Percentiles rank a stretch among this genome's conserved stretches.
phyloP scores from a whole-genome alignment of 2,113 vertebrate species.

The Oncorhynchus gorbuscha region DNA sequence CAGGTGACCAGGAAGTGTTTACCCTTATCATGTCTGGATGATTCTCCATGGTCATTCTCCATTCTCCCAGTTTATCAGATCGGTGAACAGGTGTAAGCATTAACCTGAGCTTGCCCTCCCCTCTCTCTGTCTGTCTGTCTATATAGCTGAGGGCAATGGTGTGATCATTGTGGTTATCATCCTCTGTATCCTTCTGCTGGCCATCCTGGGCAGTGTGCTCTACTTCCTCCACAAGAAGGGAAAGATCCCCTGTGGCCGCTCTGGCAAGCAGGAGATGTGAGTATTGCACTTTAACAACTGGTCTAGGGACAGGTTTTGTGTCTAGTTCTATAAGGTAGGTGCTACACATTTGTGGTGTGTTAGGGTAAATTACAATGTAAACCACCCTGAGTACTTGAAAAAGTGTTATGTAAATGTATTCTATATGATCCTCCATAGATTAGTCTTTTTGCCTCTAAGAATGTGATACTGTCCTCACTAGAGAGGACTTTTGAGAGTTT shows the following conservation, averaged over 20 bases:
- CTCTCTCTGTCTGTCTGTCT: conserved; percentile 1
- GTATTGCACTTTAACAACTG: conserved; percentile 38
- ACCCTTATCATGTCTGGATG: not conserved
- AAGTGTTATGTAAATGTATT: no score
- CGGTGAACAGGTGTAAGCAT: not conserved
- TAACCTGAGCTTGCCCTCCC: not conserved
- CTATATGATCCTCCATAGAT: no score
- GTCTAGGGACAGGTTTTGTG: not conserved
- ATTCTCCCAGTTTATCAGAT: not conserved
- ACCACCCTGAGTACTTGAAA: no score
- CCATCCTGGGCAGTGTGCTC: conserved; percentile 85
- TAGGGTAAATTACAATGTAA: no score
- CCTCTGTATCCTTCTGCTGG: conserved; percentile 85
- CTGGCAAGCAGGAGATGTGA: conserved; percentile 96
- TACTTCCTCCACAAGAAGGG: conserved; percentile 98
- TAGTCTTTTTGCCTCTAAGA: no score
- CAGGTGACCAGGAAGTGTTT: not conserved
- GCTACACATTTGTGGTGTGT: not conserved
- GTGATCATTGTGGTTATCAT: conserved; percentile 92
- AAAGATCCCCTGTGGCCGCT: conserved; percentile 86
- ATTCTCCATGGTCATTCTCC: no score
- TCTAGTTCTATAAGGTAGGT: not conserved
- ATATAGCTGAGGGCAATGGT: conserved; percentile 79
- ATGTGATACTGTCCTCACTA: no score
- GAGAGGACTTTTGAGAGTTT: not conserved